Base-by-base conservation (phyloP, 1,140 invertebrate genomes). In the Sarcophaga peregrina region DNA sequence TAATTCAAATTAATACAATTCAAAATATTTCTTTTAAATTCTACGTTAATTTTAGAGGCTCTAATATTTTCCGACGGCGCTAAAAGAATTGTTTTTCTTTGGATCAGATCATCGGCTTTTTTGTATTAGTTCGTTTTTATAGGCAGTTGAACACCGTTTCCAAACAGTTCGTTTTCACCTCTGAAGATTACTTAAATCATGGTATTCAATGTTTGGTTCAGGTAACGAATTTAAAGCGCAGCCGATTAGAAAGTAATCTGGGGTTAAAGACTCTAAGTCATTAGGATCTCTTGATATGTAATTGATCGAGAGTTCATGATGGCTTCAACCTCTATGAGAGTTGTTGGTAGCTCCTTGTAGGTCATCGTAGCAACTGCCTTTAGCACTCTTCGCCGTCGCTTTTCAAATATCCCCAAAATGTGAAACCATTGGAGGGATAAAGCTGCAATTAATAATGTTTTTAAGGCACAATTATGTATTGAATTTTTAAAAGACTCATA, bases 251-350 rank as follows among this genome's bases (percentile, higher is more conserved):
- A 73, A 73, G 11, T 73, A 17, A 4, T 17, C 68, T 10, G 68
- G 68, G 3, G 68, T 73, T 3, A 73, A 3, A 2, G n/a, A 2
- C 20, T 73, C 68, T 9, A 73, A 45, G n/a, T 73, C 68, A 17
- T 73, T 73, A 17, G 68, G 68, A 17, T 73, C 68, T 10, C 3
- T 73, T 5, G 68, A 73, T 20, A 11, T 45, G 72, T 9, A 25
- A 73, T 25, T 4, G 25, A 4, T 37, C 25, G 25, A 37, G 25
- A 37, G 25, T 37, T 4, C 25, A 37, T 37, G 1, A 37, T 8
- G 72, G 72, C 72, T 25, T 75, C 72, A 11, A 73, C 25, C 25
- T 73, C 72, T 20, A 73, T 73, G 45, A 73, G 5, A 9, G 72
- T 13, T 0, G 72, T 73, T 45, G 6, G 5, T 7, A 73, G 5